phyloP scores from a whole-genome alignment of 2,888 invertebrate genomes.

The Drosophila multiciliata region DNA sequence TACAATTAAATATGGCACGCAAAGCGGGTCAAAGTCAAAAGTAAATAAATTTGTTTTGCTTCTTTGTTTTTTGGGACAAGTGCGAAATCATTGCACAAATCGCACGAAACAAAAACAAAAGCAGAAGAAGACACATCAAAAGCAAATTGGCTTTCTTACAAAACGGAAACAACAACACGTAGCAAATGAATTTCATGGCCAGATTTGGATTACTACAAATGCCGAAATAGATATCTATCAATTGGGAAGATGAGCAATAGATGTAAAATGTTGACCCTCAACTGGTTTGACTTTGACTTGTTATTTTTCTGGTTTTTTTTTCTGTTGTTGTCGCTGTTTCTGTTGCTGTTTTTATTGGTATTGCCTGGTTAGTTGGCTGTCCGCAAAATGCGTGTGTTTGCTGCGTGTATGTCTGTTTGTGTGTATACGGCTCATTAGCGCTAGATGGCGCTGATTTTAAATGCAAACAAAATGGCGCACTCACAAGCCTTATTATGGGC shows the following conservation, averaged over 20 bases:
- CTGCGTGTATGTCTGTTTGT: conserved; percentile 4
- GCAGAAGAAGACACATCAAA: conserved; percentile 19
- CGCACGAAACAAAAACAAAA: conserved; percentile 16
- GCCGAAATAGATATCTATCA: conserved; percentile 44
- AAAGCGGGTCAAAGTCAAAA: conserved; percentile 76
- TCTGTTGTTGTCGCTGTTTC: conserved; percentile 3
- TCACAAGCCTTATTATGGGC: conserved; percentile 34
- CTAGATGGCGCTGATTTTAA: conserved; percentile 67
- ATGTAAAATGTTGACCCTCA: conserved; percentile 57
- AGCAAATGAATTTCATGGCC: conserved; percentile 76
- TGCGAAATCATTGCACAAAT: conserved; percentile 66
- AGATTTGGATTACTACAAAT: conserved; percentile 62
- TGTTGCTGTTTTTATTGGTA: not conserved
- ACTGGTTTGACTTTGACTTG: conserved; percentile 52
- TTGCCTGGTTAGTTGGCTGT: not conserved
- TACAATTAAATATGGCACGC: conserved; percentile 55
- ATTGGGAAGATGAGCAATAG: conserved; percentile 52
- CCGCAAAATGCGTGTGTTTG: not conserved
- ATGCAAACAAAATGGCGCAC: conserved; percentile 61
- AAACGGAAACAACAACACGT: conserved; percentile 78
- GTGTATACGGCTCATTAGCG: conserved; percentile 62
- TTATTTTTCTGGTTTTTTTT: conserved; percentile 4
- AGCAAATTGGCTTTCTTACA: conserved; percentile 74
- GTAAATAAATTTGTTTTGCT: conserved; percentile 33
- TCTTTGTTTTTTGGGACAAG: conserved; percentile 32